These are phyloP conservation scores for Deilephila elpenor DNA, from an alignment of 2,888 invertebrate genomes.

Conservation along the genomic window DNA sequence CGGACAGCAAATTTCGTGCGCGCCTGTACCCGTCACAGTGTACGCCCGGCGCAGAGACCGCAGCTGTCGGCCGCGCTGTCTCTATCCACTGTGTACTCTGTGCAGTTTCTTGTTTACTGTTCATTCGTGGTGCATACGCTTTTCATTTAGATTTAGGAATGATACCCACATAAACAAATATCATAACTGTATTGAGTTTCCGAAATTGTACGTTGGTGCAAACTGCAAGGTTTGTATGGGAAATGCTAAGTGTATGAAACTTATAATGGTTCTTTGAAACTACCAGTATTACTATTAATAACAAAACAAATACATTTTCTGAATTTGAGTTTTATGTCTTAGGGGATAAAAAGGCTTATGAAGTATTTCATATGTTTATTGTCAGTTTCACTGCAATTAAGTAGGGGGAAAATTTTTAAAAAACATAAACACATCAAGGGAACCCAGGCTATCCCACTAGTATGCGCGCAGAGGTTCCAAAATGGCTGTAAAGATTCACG, in stretches of 20 bases:
- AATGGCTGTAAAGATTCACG: neutral
- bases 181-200: neutral
- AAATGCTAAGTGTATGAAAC: no score
- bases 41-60: constrained; percentile 5
- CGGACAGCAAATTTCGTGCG: neutral
- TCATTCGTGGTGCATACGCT: constrained; percentile 11
- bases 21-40: constrained; percentile 18
- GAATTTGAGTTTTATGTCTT: no score
- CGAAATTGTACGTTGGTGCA: no score
- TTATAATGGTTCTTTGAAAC: no score
- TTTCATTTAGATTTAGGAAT: constrained; percentile 16
- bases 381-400: no score
- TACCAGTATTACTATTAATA: no score
- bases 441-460: neutral
- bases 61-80: constrained; percentile 1
- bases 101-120: constrained; percentile 20
- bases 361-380: no score
- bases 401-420: no score
- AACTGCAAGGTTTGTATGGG: no score
- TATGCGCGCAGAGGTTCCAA: neutral
- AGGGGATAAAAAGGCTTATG: no score
- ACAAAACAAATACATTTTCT: no score
- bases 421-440: neutral
- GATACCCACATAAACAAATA: neutral
- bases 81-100: neutral